Percentiles rank a stretch among this genome's conserved stretches.
These are phyloP conservation scores for Xenopus borealis DNA, from an alignment of 2,113 vertebrate genomes.

Conservation along the genomic window DNA sequence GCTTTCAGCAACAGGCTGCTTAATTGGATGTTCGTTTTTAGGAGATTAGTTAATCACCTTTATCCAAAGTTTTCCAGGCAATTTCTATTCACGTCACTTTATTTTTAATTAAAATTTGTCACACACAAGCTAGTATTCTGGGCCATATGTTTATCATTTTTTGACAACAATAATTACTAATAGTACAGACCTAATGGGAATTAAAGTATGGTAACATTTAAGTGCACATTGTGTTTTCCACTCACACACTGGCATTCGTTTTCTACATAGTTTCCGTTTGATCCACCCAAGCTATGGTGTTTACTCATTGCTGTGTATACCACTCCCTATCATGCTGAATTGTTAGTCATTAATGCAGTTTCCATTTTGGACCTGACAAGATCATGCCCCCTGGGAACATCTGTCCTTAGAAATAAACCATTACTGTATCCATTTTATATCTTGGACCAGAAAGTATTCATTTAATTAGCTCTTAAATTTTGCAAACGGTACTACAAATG, in stretches of 20 bases:
- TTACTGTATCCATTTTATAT: conserved; percentile 28
- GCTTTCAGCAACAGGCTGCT: conserved; percentile 9
- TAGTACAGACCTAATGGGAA: not conserved
- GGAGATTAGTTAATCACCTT: conserved; percentile 36
- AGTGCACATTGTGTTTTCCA: not conserved
- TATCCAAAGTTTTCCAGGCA: conserved; percentile 23
- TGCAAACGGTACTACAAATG: conserved; percentile 3
- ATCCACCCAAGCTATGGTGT: conserved; percentile 25
- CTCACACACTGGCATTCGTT: not conserved
- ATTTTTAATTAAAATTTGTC: conserved; percentile 24
- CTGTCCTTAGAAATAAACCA: conserved; percentile 30
- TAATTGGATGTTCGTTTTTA: conserved; percentile 35
- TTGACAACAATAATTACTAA: conserved; percentile 22
- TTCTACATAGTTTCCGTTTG: conserved; percentile 4
- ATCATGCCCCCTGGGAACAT: conserved; percentile 24
- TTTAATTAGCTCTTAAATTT: conserved; percentile 16
- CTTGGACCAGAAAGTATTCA: not conserved
- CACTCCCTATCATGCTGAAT: conserved; percentile 30
- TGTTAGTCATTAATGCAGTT: conserved; percentile 45
- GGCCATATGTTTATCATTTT: conserved; percentile 19
- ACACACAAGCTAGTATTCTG: not conserved
- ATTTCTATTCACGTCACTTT: conserved; percentile 24
- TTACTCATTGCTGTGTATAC: conserved; percentile 21
- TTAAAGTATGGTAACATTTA: not conserved
- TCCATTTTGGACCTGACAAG: conserved; percentile 44